Evolutionary conservation across 2,797 vertebrate genomes (phyloP).

Genomic region (Eulemur rubriventer): DNA sequence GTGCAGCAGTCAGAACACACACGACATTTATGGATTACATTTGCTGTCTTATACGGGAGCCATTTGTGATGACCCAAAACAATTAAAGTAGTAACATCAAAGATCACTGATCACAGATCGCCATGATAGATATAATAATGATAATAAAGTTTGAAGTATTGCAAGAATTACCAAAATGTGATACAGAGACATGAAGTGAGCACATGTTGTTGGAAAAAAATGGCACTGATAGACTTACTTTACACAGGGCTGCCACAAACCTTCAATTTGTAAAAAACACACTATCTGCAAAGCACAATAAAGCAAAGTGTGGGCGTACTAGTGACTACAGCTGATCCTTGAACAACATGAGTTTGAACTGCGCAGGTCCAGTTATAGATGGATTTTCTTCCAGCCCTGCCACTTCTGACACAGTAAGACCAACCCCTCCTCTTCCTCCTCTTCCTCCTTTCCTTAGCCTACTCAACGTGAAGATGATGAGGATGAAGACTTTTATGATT

Average conservation of each 20-base stretch:
- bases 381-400: background rate
- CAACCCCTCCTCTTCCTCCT: background rate
- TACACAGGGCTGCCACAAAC: background rate
- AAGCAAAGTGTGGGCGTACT: background rate
- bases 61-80: background rate
- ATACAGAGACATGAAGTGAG: background rate
- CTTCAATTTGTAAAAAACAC: background rate
- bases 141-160: background rate
- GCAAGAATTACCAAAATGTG: background rate
- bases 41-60: background rate
- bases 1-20: background rate
- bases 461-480: background rate
- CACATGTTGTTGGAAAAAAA: background rate
- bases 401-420: background rate
- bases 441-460: background rate
- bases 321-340: background rate
- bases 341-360: background rate
- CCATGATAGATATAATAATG: background rate
- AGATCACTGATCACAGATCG: background rate
- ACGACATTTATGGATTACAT: background rate
- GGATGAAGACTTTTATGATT: background rate
- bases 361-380: accelerated
- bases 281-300: background rate
- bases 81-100: background rate
- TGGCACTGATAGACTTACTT: background rate